phyloP scores from a whole-genome alignment of 2,113 vertebrate genomes.

The Plecturocebus donacophilus region DNA sequence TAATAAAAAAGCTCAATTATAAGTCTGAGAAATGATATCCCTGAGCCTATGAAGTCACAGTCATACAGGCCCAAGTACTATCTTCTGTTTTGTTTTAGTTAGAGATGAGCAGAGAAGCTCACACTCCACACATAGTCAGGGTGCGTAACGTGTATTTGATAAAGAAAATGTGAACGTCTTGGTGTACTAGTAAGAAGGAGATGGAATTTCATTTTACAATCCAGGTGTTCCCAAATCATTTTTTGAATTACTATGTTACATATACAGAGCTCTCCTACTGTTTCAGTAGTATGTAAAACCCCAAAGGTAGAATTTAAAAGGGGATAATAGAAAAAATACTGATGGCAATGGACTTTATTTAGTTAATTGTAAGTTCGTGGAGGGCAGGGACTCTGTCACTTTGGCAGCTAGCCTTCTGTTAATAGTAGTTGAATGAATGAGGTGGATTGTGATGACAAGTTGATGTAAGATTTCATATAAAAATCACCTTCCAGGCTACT shows the following conservation, averaged over 20 bases:
- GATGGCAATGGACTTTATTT: not conserved
- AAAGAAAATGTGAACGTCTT: not conserved
- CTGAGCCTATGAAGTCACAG: not conserved
- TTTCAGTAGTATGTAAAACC: not conserved
- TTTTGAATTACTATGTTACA: not conserved
- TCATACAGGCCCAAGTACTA: not conserved
- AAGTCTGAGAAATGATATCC: slow-evolving; percentile 33
- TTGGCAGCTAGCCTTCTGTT: not conserved
- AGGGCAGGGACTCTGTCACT: not conserved
- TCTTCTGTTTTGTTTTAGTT: not conserved
- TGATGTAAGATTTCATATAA: not conserved
- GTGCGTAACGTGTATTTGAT: not conserved
- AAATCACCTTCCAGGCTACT: not conserved
- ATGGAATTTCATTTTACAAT: slow-evolving; percentile 22
- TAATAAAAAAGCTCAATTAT: slow-evolving; percentile 1
- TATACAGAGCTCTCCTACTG: not conserved
- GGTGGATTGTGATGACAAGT: not conserved
- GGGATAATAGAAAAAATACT: not conserved
- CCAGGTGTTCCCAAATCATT: not conserved
- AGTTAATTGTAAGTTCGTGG: not conserved
- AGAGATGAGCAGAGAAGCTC: not conserved
- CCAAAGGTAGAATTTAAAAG: not conserved
- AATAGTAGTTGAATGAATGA: not conserved
- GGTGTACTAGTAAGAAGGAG: not conserved
- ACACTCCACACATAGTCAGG: not conserved